Evolutionary conservation across 2,888 invertebrate species (phyloP), one percentile per base, ranked within the genome.

Genomic region (Leptinotarsa haldemani): DNA sequence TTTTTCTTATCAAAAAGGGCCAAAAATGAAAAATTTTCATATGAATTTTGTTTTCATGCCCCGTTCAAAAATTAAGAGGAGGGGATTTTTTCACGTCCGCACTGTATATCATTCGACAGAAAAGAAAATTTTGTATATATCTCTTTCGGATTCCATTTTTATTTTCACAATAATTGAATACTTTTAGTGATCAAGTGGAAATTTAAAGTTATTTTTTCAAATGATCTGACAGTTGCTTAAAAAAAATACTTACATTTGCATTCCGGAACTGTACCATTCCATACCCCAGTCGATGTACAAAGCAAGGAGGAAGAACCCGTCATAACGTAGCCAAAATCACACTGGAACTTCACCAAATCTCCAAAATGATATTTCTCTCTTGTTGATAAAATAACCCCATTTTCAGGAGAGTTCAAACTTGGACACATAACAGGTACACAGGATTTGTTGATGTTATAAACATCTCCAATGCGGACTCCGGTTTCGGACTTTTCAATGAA

Each of bases 341-440:
- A 98, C 84, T 96, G 96, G 90, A 98, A 98, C 78, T 92, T 93
- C 0, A 97, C 93, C 58, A 95, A 90, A 86, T 97, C 97, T 0
- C 96, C 96, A 84, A 96, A 97, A 85, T 97, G 96, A 85, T 94
- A 96, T 83, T 93, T 90, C 71, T 90, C 90, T 88, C 91, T 94
- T 0, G 95, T 96, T 0, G 96, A 93, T 12, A 97, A 86, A 46
- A 97, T 88, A 81, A 94, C 91, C 72, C 97, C 97, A 86, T 97
- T 96, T 86, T 96, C 95, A 0, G 97, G 97, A 3, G 93, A 89
- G 47, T 89, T 86, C 56, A 97, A 85, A 2, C 90, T 86, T 5
- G 96, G 95, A 80, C 97, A 97, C 95, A 96, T 95, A 3, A 97
- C 91, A 0, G 96, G 95, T 15, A 98, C 97, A 87, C 98, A 98